phyloP scores from a whole-genome alignment of 2,113 vertebrate genomes.

The Junco hyemalis region DNA sequence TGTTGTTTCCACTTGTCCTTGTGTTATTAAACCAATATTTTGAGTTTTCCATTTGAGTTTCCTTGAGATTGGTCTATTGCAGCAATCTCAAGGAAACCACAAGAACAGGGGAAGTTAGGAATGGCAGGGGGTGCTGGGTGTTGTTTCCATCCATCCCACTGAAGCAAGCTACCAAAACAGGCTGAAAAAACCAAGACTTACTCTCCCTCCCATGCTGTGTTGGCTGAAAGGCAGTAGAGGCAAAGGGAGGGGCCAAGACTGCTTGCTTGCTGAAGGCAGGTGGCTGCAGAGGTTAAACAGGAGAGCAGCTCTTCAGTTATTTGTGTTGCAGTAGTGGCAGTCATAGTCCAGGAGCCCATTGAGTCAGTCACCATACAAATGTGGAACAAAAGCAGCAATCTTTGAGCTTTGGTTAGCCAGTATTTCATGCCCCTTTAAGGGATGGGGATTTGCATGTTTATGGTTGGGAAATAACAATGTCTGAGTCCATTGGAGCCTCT shows the following conservation, averaged over 20 bases:
- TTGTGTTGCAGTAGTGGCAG: neutral
- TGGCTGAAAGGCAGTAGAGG: neutral
- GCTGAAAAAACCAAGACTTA: neutral
- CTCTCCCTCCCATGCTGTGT: neutral
- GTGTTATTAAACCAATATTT: neutral
- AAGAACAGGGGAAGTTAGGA: neutral
- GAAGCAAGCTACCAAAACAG: neutral
- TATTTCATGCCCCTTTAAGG: neutral
- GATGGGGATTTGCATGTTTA: neutral
- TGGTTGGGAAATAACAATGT: neutral
- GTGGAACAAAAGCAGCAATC: conserved; percentile 35
- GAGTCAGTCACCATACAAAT: neutral
- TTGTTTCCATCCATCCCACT: neutral
- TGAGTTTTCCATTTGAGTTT: neutral
- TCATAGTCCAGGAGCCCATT: neutral
- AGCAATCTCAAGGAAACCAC: neutral
- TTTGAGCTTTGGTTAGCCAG: neutral
- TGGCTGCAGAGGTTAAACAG: neutral
- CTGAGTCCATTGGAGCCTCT: neutral
- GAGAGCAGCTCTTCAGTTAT: neutral
- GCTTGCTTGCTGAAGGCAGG: conserved; percentile 13
- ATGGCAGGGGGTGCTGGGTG: neutral
- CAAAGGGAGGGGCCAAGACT: neutral
- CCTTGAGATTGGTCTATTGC: neutral
- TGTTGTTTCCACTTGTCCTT: neutral